Evolutionary conservation across 2,797 vertebrate genomes (phyloP), one percentile per base, ranked within the genome.

Genomic region (Peromyscus attwateri): DNA sequence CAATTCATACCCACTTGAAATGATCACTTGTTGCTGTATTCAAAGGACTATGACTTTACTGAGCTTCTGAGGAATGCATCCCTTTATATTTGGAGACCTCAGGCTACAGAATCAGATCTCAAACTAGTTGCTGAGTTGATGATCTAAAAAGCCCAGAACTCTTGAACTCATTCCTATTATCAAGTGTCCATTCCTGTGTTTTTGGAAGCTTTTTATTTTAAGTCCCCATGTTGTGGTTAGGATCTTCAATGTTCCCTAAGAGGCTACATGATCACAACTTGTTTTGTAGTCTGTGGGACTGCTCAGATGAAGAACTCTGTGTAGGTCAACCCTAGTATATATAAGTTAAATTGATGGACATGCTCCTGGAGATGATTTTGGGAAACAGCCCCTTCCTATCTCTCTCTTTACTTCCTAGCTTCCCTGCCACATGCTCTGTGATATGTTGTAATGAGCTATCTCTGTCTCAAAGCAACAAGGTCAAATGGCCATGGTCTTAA

Each of bases 321-420:
- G 6, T 25, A 40, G n/a, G 16, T 23, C 11, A 34, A 29, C 13
- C 0, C n/a, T 60, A 12, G 1, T 8, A 3, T 13, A 46, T 34
- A 31, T 52, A 7, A 6, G 12, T 34, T n/a, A 84, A 29, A 13
- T 40, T 9, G 21, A 29, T 55, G 34, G 21, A 55, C 6, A n/a
- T 60, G 9, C 9, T 4, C 29, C 11, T 34, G 8, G 68, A 25
- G 5, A 17, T 13, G 23, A 2, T n/a, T 43, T 14, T 21, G 37
- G 37, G 16, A 7, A 31, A 14, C 9, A 16, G 1, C 8, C 8
- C 29, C n/a, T 34, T n/a, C 14, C 6, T 29, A 1, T 40, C 0
- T 37, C 60, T 52, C 4, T 31, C 71, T 40, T 31, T 31, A 0
- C 8, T 31, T 92, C 5, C 13, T 17, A 25, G 4, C 7, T 70